These are phyloP conservation scores for Dascyllus trimaculatus DNA, from an alignment of 2,113 vertebrate genomes.

Conservation along the genomic window DNA sequence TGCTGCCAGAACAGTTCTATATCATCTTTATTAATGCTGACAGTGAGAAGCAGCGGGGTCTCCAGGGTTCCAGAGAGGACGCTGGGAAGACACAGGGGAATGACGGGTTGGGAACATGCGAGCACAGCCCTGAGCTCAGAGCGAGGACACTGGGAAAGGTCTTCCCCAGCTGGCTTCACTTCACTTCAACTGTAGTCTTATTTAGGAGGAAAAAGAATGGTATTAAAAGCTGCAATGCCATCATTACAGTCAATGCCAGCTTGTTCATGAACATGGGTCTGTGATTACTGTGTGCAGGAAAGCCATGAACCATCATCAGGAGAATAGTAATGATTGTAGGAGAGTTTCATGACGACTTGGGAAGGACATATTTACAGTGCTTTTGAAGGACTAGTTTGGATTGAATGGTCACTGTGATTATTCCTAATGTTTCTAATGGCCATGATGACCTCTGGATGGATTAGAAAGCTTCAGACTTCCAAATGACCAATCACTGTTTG, in stretches of 20 bases:
- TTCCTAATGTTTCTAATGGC: no score
- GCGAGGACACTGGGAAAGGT: neutral
- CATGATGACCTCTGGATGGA: no score
- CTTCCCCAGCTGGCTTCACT: slow-evolving; percentile 31
- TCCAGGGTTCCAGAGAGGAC: slow-evolving; percentile 6
- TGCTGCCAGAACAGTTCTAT: slow-evolving; percentile 36
- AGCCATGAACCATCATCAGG: no score
- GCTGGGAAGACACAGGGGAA: neutral
- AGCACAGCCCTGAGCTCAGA: slow-evolving; percentile 45
- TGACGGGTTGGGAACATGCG: slow-evolving; percentile 50
- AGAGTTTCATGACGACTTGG: no score
- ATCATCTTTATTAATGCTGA: slow-evolving; percentile 44
- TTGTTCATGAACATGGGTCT: neutral
- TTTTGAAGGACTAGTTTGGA: no score
- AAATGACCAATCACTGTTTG: no score
- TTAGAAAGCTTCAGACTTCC: no score
- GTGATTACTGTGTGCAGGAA: no score
- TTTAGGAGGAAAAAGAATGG: neutral
- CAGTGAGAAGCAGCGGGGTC: slow-evolving; percentile 39
- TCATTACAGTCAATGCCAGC: neutral
- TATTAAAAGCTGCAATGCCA: neutral
- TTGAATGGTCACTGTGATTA: no score
- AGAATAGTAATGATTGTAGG: no score
- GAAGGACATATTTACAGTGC: no score
- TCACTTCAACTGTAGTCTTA: slow-evolving; percentile 19